Base-by-base conservation (phyloP, 2,113 vertebrate genomes). In the Chaetura pelagica region DNA sequence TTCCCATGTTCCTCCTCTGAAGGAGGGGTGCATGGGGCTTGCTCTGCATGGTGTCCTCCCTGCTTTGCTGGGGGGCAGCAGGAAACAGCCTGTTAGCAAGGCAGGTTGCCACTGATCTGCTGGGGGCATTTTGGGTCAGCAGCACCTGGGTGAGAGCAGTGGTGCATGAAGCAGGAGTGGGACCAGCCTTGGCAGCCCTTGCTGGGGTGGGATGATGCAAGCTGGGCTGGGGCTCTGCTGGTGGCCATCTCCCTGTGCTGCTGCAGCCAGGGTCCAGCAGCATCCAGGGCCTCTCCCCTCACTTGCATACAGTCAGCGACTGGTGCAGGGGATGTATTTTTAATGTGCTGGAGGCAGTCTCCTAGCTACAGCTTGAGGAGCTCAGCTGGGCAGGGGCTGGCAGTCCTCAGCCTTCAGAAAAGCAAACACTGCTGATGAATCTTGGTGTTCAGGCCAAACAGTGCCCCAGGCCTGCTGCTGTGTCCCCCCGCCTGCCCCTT, bases 281-380 rank as follows among this genome's bases (percentile, higher is more conserved):
- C 34, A 52, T 18, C 30, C 62, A 68, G 16, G n/a, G 34, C 82
- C 30, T 69, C 6, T 22, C 10, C 22, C 1, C 0, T 78, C 19
- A 0, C 68, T 55, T 34, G 38, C 52, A 78, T 86, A 59, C 44
- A 52, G 72, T 38, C 61, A 30, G 73, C 1, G 0, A 9, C 24
- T 61, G 52, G n/a, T 1, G 5, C 54, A 54, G 40, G 26, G 68
- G 69, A 78, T 68, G 13, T 97, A 96, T 97, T 94, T 97, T 96
- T 94, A 96, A 68, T 0, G 0, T 64, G 68, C 57, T 94, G 84
- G 83, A 94, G 73, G 80, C 94, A 84, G 89, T 94, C 64, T 93
- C 95, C 91, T 97, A 97, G 95, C 68, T 97, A 96, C 93, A 74
- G 84, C 64, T 58, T 55, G 30, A 90, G 84, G 80, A 63, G 48